Evolutionary conservation across 2,113 vertebrate species (phyloP).

Genomic region (Apteryx owenii): DNA sequence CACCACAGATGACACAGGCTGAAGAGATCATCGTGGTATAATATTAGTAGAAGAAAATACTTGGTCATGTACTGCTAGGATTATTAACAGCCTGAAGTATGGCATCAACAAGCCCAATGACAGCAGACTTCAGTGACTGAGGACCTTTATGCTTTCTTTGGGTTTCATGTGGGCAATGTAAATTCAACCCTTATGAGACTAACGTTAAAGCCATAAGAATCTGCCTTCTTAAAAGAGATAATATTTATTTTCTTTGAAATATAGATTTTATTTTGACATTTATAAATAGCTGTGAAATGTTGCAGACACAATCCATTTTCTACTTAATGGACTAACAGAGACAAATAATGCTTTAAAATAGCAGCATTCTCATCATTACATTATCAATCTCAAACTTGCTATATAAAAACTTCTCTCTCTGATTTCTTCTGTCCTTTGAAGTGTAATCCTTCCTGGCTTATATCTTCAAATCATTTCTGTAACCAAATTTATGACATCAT

Average conservation of each 20-base stretch:
- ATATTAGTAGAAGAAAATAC: neutral
- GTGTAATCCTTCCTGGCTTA: conserved; percentile 1
- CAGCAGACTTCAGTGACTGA: neutral
- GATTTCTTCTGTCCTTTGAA: neutral
- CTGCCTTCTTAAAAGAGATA: neutral
- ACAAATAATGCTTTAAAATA: conserved; percentile 15
- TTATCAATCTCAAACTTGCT: neutral
- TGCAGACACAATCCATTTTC: conserved; percentile 55
- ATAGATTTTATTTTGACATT: neutral
- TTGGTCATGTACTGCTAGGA: neutral
- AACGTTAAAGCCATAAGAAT: neutral
- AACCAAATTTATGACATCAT: conserved; percentile 14
- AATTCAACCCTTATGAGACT: neutral
- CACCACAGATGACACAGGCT: neutral
- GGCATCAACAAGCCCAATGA: neutral
- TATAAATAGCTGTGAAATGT: conserved; percentile 24
- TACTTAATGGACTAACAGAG: neutral
- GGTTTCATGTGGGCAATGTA: fast-evolving
- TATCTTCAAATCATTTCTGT: conserved; percentile 25
- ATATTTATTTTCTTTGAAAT: conserved; percentile 10
- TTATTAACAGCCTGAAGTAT: neutral
- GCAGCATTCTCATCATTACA: neutral
- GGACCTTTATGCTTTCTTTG: neutral
- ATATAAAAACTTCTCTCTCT: neutral
- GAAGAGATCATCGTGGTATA: neutral